phyloP scores from a whole-genome alignment of 2,113 vertebrate genomes.

The Ictalurus furcatus region DNA sequence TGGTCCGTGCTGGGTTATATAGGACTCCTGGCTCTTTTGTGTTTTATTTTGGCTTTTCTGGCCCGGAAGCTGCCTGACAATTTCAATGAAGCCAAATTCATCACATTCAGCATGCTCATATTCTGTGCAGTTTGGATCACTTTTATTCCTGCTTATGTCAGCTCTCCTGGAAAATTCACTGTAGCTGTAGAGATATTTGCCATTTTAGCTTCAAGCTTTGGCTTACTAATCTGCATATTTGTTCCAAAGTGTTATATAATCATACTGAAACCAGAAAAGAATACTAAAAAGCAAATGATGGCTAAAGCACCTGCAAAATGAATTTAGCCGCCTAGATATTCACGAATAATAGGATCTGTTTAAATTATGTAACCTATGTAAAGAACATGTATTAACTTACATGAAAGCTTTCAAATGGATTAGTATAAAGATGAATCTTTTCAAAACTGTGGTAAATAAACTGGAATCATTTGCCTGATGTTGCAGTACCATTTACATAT shows the following conservation, averaged over 20 bases:
- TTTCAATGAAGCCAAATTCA: too few relatives aligned
- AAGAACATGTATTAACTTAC: not conserved
- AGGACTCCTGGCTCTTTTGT: too few relatives aligned
- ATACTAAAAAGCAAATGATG: conserved; percentile 39
- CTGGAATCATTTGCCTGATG: not conserved
- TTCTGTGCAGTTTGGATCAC: too few relatives aligned
- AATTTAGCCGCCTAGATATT: not conserved
- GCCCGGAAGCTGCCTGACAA: too few relatives aligned
- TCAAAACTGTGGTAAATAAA: not conserved
- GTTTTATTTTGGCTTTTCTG: too few relatives aligned
- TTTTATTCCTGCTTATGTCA: too few relatives aligned
- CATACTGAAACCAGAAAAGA: conserved; percentile 40
- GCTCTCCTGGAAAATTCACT: conserved; percentile 67
- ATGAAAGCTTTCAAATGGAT: too few relatives aligned
- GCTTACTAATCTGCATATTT: conserved; percentile 47
- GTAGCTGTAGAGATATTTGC: conserved; percentile 65
- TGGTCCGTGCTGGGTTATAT: too few relatives aligned
- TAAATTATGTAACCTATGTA: conserved; percentile 46
- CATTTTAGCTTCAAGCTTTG: conserved; percentile 13
- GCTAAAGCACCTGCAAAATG: not conserved
- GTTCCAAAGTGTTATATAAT: conserved; percentile 52
- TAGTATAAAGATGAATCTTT: too few relatives aligned
- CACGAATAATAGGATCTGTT: not conserved
- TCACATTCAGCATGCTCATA: too few relatives aligned
- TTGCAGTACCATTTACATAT: not conserved